Evolutionary conservation across 2,113 vertebrate species (phyloP).

Genomic region (Clarias magur): DNA sequence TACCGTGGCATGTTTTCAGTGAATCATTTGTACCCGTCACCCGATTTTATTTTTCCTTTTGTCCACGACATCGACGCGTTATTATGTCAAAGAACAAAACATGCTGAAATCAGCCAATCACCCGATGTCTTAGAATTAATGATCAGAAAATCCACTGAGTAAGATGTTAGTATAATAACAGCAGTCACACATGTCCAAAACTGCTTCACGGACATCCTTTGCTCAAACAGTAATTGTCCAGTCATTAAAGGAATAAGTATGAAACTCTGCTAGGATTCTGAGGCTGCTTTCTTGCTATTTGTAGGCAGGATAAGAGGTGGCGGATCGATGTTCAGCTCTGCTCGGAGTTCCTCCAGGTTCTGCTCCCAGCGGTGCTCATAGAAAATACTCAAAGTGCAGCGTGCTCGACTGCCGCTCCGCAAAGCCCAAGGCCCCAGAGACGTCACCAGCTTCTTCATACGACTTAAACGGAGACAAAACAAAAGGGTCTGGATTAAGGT

Average conservation of each 20-base stretch:
- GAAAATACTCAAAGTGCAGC: conserved; percentile 84
- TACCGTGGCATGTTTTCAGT: not conserved
- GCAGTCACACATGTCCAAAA: not conserved
- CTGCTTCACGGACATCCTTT: not conserved
- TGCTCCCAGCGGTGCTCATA: conserved; percentile 93
- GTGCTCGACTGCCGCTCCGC: conserved; percentile 71
- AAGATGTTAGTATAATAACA: not conserved
- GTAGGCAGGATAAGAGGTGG: conserved; percentile 64
- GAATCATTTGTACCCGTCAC: not conserved
- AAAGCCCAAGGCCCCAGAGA: conserved; percentile 89
- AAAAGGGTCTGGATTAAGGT: not conserved
- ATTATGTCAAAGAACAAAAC: not conserved
- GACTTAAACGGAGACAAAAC: conserved; percentile 65
- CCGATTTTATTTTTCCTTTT: not conserved
- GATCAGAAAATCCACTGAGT: not conserved
- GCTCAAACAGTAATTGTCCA: not conserved
- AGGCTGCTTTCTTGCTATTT: conserved; percentile 29
- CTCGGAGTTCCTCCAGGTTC: conserved; percentile 77
- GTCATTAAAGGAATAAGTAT: not conserved
- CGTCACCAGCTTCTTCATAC: conserved; percentile 71
- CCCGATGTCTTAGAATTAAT: not conserved
- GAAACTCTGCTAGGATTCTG: not conserved
- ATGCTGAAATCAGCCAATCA: not conserved
- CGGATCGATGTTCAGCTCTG: conserved; percentile 83
- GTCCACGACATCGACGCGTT: not conserved